A percentile compares a stretch with the other conserved stretches of the same genome.
phyloP scores from a whole-genome alignment of 2,113 vertebrate species.

The Syrrhaptes paradoxus region DNA sequence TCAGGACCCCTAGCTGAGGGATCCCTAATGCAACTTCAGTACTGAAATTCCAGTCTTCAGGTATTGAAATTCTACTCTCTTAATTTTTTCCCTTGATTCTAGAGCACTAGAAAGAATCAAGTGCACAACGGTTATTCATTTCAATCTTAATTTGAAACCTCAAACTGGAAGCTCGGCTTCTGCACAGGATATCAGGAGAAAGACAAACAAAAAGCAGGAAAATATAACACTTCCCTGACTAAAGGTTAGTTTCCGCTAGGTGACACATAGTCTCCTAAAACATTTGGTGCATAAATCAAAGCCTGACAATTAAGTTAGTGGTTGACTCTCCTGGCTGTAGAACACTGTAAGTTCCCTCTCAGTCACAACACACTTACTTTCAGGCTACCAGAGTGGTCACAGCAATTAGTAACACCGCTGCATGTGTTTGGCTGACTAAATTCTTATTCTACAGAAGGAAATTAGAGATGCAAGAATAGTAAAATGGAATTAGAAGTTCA shows the following conservation, averaged over 20 bases:
- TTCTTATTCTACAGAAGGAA: neutral
- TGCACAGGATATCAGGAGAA: neutral
- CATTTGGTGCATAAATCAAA: neutral
- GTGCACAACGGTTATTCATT: neutral
- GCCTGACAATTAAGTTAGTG: neutral
- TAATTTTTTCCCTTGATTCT: neutral
- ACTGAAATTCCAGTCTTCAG: neutral
- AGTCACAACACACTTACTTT: neutral
- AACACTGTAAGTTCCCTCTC: neutral
- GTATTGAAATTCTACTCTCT: neutral
- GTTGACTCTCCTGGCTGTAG: neutral
- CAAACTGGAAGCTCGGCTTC: neutral
- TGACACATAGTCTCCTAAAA: neutral
- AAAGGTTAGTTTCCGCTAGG: neutral
- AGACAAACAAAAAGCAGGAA: neutral
- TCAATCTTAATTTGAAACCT: neutral
- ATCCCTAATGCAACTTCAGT: neutral
- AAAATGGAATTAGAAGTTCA: neutral
- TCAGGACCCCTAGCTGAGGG: neutral
- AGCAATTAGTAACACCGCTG: neutral
- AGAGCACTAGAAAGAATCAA: neutral
- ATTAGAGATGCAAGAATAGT: neutral
- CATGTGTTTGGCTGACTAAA: neutral
- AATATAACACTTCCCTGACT: neutral
- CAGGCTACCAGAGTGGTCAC: neutral